Evolutionary conservation across 2,113 vertebrate genomes (phyloP).

Genomic region (Ellobius talpinus): DNA sequence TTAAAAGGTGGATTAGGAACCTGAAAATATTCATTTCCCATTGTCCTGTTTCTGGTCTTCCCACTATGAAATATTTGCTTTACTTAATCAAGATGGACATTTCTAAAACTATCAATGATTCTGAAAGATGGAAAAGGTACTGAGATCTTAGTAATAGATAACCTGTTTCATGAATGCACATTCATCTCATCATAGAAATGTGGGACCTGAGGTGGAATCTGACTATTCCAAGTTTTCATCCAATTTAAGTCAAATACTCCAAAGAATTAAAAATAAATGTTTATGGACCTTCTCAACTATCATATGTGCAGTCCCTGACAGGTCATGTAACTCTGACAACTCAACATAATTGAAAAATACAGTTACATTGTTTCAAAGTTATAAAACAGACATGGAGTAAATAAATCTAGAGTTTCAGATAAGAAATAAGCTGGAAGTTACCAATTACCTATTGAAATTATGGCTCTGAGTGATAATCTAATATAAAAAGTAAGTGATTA

Average conservation of each 20-base stretch:
- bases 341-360: conserved; percentile 26
- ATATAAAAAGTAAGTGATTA: neutral
- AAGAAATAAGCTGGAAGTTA: neutral
- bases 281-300: neutral
- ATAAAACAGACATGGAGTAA: conserved; percentile 5
- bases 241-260: neutral
- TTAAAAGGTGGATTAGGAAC: neutral
- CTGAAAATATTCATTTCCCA: neutral
- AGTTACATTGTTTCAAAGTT: neutral
- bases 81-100: neutral
- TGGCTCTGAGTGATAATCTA: neutral
- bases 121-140: conserved; percentile 22
- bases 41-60: neutral
- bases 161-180: neutral
- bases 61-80: neutral
- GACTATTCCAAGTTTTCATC: neutral
- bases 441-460: neutral
- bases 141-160: neutral
- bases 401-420: neutral
- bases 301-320: neutral
- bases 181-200: neutral
- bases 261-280: neutral
- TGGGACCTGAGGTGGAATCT: neutral
- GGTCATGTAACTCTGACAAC: neutral
- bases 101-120: neutral